Conservation (phyloP, 2,113 vertebrate species). For the Nymphicus hollandicus region DNA sequence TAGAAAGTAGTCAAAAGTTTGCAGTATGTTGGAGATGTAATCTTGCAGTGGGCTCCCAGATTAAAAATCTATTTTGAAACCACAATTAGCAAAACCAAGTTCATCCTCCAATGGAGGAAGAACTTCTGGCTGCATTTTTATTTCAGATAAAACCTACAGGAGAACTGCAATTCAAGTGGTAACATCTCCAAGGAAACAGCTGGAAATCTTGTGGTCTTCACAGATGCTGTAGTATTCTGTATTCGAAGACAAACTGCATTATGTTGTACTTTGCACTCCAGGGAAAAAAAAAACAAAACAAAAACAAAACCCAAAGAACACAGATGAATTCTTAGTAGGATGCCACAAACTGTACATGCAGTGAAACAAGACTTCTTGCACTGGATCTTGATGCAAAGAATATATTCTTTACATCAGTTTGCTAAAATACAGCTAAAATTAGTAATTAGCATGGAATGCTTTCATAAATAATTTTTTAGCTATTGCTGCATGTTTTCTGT, state of each 20-base stretch:
- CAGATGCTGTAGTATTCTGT: not conserved
- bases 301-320: not conserved
- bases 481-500: not conserved
- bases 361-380: not conserved
- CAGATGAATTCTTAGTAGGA: not conserved
- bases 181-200: slow-evolving; percentile 41
- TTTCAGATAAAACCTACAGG: not conserved
- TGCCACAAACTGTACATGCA: not conserved
- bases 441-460: not conserved
- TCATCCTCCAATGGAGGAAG: not conserved
- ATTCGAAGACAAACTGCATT: not conserved
- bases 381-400: not conserved
- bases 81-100: not conserved
- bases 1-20: not conserved
- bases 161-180: not conserved
- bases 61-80: not conserved
- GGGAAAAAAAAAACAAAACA: not conserved
- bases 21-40: not conserved
- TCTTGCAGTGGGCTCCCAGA: not conserved
- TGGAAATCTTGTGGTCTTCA: not conserved
- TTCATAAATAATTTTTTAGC: not conserved
- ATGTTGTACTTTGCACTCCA: not conserved
- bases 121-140: not conserved
- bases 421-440: not conserved
- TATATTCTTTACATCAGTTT: not conserved